Base-by-base conservation (phyloP, 2,797 vertebrate genomes). In the Trachops cirrhosus region DNA sequence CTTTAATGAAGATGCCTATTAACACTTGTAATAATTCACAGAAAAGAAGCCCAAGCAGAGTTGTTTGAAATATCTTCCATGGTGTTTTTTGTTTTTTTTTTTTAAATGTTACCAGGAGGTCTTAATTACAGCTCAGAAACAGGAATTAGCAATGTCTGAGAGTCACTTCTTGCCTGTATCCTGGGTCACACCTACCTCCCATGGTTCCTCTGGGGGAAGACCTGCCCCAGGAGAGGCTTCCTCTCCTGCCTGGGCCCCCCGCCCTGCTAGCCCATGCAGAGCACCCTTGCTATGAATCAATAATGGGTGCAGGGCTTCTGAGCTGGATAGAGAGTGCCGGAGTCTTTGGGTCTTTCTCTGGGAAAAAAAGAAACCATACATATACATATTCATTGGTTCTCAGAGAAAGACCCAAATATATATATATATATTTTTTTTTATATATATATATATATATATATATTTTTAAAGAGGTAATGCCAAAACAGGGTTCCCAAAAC, bases 91-190 rank as follows among this genome's bases (percentile, higher is more conserved):
- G 93, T 93, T 46, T 86, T 93, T 84, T 96, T 71, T 29, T 50
- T 57, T 95, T 95, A 97, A 96, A 77, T 78, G n/a, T 94, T 94
- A 97, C 97, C 94, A 88, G 96, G 94, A 97, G 94, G 62, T 96
- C 95, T 98, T 98, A 98, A 98, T 98, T 98, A 98, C 97, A 95
- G 41, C 74, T 98, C 91, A 98, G 97, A 97, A 98, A 85, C 75
- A 92, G 52, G 94, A 96, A 89, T 79, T 67, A 26, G 44, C 6
- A 57, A 21, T 24, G 41, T 46, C 77, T 92, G 71, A 80, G 71
- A 54, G 57, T 3, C 41, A 7, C 19, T 59, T 77, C 52, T 92
- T 3, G 15, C 54, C 9, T n/a, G 10, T 70, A 21, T 84, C 14
- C 34, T 92, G 62, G 44, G 75, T 9, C 46, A 50, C 7, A 14